A percentile compares a stretch with the other conserved stretches of the same genome.
Evolutionary conservation across 2,113 vertebrate species (phyloP).

Genomic region (Mus spicilegus): DNA sequence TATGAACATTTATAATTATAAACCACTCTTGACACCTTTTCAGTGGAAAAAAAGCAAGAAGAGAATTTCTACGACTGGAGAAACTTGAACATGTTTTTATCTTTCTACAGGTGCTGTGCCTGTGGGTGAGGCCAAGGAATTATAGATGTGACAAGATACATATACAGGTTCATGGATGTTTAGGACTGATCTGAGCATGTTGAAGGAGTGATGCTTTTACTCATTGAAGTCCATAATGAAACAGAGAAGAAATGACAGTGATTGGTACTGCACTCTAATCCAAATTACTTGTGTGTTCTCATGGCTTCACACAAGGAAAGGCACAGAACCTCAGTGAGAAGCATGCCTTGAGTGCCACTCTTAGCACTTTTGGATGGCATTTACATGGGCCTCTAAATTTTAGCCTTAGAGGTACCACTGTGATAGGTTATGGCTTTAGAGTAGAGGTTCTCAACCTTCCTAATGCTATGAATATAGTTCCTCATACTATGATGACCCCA

Average conservation of each 20-base stretch:
- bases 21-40: neutral
- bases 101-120: neutral
- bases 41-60: neutral
- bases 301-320: neutral
- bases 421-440: neutral
- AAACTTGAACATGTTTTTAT: neutral
- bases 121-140: neutral
- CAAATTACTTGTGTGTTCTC: neutral
- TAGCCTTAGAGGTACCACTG: neutral
- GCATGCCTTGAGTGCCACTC: neutral
- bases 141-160: constrained; percentile 23
- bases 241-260: constrained; percentile 23
- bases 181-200: constrained; percentile 23
- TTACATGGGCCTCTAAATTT: neutral
- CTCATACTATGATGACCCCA: neutral
- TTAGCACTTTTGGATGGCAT: neutral
- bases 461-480: neutral
- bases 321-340: neutral
- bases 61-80: neutral
- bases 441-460: neutral
- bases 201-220: constrained; percentile 5
- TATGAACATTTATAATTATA: constrained; percentile 36
- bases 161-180: neutral
- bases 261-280: constrained; percentile 37
- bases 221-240: constrained; percentile 29